Percentiles rank a stretch among this genome's conserved stretches.
These are phyloP conservation scores for Babyrousa celebensis DNA, from an alignment of 2,797 vertebrate species.

Conservation along the genomic window DNA sequence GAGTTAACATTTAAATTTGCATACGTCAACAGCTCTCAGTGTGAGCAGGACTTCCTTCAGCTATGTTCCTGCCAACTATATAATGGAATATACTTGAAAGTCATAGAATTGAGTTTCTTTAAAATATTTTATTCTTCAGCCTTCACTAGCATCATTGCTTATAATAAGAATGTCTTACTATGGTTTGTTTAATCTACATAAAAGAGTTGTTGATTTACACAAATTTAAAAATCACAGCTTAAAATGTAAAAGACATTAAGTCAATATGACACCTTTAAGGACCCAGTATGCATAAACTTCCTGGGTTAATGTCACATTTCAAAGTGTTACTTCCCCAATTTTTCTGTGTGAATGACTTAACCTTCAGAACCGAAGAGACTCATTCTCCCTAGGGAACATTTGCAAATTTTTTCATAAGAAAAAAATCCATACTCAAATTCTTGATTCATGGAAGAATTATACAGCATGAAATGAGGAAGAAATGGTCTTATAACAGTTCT, in stretches of 20 bases:
- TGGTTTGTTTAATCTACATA: slow-evolving; percentile 36
- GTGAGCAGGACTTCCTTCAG: neutral
- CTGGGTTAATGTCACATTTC: neutral
- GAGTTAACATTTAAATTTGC: slow-evolving; percentile 65
- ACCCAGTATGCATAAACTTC: neutral
- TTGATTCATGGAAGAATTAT: slow-evolving; percentile 63
- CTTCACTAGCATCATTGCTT: neutral
- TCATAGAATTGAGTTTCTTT: slow-evolving; percentile 50
- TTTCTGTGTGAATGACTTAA: slow-evolving; percentile 40
- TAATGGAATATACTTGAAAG: slow-evolving; percentile 2
- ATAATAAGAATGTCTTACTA: slow-evolving; percentile 58
- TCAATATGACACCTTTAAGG: neutral
- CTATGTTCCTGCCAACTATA: neutral
- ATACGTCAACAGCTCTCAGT: slow-evolving; percentile 18
- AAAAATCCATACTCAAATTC: neutral
- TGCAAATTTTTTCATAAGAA: slow-evolving; percentile 36
- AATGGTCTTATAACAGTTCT: neutral
- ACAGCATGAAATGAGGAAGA: neutral
- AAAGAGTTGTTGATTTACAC: slow-evolving; percentile 8
- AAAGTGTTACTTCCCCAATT: neutral
- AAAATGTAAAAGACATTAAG: slow-evolving; percentile 51
- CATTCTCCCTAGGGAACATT: slow-evolving; percentile 50
- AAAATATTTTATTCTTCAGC: slow-evolving; percentile 53
- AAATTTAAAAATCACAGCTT: slow-evolving; percentile 69
- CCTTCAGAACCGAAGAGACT: slow-evolving; percentile 14